phyloP scores from a whole-genome alignment of 2,888 invertebrate species.

The Gonocerus acuteangulatus region DNA sequence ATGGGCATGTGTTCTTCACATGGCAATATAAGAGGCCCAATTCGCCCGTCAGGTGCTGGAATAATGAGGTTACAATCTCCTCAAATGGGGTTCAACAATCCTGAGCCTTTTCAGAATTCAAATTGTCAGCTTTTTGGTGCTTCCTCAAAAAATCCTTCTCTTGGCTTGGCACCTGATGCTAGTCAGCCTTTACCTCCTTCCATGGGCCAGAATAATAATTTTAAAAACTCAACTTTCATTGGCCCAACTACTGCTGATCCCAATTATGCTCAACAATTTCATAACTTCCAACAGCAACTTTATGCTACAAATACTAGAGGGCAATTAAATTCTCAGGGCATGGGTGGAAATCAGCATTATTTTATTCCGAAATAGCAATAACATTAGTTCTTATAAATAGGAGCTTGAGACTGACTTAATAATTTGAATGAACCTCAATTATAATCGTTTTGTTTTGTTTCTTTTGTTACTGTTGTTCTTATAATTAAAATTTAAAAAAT shows the following conservation, averaged over 20 bases:
- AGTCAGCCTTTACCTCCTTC: slow-evolving; percentile 70
- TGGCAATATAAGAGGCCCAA: slow-evolving; percentile 43
- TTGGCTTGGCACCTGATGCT: slow-evolving; percentile 47
- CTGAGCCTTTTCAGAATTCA: slow-evolving; percentile 36
- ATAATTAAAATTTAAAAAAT: no score
- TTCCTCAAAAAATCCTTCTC: slow-evolving; percentile 43
- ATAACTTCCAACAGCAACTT: slow-evolving; percentile 89
- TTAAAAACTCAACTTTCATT: slow-evolving; percentile 67
- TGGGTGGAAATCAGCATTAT: slow-evolving; percentile 44
- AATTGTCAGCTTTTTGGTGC: slow-evolving; percentile 37
- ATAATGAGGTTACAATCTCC: slow-evolving; percentile 36
- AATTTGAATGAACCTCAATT: no score
- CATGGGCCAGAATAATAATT: slow-evolving; percentile 61
- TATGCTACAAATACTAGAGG: slow-evolving; percentile 77
- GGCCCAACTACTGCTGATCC: slow-evolving; percentile 81
- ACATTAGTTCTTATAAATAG: not conserved
- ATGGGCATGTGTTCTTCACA: slow-evolving; percentile 43
- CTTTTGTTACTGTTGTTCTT: no score
- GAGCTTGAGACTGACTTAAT: not conserved
- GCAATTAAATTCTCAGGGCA: slow-evolving; percentile 42
- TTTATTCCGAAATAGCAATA: slow-evolving; percentile 45
- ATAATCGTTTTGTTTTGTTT: no score
- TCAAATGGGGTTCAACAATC: slow-evolving; percentile 36
- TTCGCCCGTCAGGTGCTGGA: slow-evolving; percentile 33
- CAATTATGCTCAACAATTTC: slow-evolving; percentile 89